A percentile compares a stretch with the other conserved stretches of the same genome.
These are phyloP conservation scores for Apomyelois bistriatella DNA, from an alignment of 2,888 invertebrate species.

Conservation along the genomic window DNA sequence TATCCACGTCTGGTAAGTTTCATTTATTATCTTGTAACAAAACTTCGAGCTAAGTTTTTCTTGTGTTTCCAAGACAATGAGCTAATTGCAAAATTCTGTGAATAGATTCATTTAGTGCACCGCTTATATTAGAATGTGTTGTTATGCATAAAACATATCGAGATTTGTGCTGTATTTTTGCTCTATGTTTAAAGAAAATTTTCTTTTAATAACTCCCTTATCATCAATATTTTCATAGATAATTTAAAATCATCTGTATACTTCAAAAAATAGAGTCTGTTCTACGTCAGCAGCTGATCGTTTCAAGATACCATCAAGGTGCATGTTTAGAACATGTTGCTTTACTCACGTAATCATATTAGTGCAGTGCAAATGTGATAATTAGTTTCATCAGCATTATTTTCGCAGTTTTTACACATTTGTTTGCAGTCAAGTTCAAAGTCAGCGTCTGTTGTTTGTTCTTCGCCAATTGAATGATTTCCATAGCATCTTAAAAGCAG, in stretches of 20 bases:
- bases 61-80: not conserved
- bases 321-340: conserved; percentile 31
- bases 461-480: not conserved
- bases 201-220: not conserved
- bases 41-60: not conserved
- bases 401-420: not conserved
- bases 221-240: not conserved
- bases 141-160: not conserved
- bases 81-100: not conserved
- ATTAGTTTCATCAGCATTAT: not conserved
- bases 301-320: not conserved
- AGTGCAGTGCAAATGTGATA: not conserved
- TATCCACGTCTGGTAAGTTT: not conserved
- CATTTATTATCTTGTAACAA: not conserved
- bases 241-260: not conserved
- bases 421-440: conserved; percentile 27
- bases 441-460: conserved; percentile 10
- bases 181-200: not conserved
- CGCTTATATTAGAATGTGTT: not conserved
- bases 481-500: too few relatives aligned
- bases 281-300: not conserved
- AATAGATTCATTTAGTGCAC: not conserved
- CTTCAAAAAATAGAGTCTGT: not conserved
- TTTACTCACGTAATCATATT: conserved; percentile 18
- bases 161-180: not conserved